Base-by-base conservation (phyloP, 2,113 vertebrate species). In the Pao palembangensis region DNA sequence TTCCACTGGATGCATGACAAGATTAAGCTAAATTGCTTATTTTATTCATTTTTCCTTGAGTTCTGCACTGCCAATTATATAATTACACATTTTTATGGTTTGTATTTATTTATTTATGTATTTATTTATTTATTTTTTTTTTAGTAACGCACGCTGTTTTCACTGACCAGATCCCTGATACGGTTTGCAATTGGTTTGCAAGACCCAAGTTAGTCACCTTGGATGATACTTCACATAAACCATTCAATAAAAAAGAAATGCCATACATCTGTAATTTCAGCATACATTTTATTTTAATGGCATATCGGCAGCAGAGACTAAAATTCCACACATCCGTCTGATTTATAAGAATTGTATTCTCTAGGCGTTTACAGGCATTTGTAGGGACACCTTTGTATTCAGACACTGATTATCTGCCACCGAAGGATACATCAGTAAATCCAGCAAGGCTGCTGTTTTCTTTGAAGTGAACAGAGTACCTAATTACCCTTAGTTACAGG, bases 401-500 rank as follows among this genome's bases (percentile, higher is more conserved):
- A 67, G 71, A 61, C 50, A n/a, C 71, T 41, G 75, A 72, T 68
- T 64, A 74, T 76, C 69, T 10, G 51, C 28, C 67, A 34, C 51
- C 57, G 69, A 81, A 73, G 54, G 69, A 79, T 70, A 81, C 64
- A 68, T 69, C 55, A 79, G 71, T 58, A 62, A 76, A 85, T 70
- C 58, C 55, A 58, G 68, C 57, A 34, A 77, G 66, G 71, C 75
- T 68, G 63, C 75, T 81, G 78, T 82, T 82, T 66, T 54, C 82
- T 87, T 83, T 84, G 81, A 86, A 83, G 72, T 64, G 62, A 83
- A 80, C 82, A 81, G 78, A 77, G 69, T 42, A 67, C 68, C 74
- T 80, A 83, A 88, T 84, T 85, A 84, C 67, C 79, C 78, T 83
- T 83, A 88, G 81, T 83, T 82, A 82, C 77, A 78, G 75, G 71